Evolutionary conservation across 64 coral and sea anemone genomes (phyloP), one percentile per base, ranked within the genome.

Genomic region (Porites australiensis): DNA sequence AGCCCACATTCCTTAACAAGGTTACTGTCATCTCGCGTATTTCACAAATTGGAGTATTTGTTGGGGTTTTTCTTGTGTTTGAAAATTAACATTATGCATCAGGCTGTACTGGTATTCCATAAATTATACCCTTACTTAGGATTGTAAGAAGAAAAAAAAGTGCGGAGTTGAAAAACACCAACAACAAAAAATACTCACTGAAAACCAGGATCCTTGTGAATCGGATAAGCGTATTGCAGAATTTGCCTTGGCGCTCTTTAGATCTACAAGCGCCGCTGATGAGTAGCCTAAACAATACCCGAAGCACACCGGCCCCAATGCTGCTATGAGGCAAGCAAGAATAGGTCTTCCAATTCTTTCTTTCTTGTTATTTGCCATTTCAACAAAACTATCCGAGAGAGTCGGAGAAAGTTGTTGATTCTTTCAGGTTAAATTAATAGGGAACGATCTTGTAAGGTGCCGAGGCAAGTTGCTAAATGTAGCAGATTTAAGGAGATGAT

Each of bases 201-300:
- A 79, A 59, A 93, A 93, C 71, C 83, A 70, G 8, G 91, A 75
- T 48, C 81, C 91, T 49, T 93, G 58, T 22, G 22, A 21, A 6
- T 5, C 27, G n/a, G 44, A 50, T 23, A 93, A 51, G 13, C 74
- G 72, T 47, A 93, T 20, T 13, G 52, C 59, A n/a, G 70, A 23
- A 44, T 47, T 15, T 54, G 6, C 13, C 14, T 79, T 46, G 4
- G 7, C 62, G 1, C 27, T 77, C 44, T 75, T 11, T n/a, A 93
- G 64, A 93, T 87, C 91, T 44, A 64, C 21, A 3, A 93, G 59
- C 43, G 91, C 82, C 0, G 91, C 75, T 5, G 91, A 93, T 3
- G 91, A 93, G 51, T 93, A 93, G 0, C 70, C 74, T 6, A 93
- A 11, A 23, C 82, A 78, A 44, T 87, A 93, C 8, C 83, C 91